A percentile compares a stretch with the other conserved stretches of the same genome.
Conservation (phyloP, 2,888 invertebrate species). For the Diplazon laetatorius region DNA sequence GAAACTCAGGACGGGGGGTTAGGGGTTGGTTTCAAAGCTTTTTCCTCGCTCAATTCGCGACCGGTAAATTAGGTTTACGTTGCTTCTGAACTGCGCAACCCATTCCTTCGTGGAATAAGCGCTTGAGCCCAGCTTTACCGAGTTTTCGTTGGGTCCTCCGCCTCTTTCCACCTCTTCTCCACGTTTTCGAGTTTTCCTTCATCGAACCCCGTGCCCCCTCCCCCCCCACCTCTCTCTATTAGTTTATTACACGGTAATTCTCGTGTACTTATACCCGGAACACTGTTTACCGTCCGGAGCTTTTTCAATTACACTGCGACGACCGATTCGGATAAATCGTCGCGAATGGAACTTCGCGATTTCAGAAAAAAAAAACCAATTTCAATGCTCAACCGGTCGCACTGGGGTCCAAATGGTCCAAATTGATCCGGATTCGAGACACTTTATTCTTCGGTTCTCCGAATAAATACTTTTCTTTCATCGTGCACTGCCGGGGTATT, state of each 20-base stretch:
- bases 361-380: no score
- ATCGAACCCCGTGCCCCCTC: no score
- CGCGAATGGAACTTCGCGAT: constrained; percentile 24
- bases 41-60: constrained; percentile 57
- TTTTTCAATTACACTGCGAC: constrained; percentile 7
- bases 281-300: constrained; percentile 2
- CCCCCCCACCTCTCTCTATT: constrained; percentile 8
- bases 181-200: no score
- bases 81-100: constrained; percentile 66
- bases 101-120: constrained; percentile 57
- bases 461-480: no score
- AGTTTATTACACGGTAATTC: constrained; percentile 48
- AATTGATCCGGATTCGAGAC: no score
- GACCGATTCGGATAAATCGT: constrained; percentile 21
- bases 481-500: no score
- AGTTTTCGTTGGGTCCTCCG: constrained; percentile 33
- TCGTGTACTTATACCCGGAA: constrained; percentile 3
- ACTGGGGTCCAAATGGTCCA: no score
- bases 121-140: constrained; percentile 42
- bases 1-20: no score
- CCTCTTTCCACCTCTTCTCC: constrained; percentile 1
- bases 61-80: constrained; percentile 70
- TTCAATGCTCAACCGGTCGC: no score
- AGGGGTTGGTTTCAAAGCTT: no score
- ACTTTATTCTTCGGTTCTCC: no score